Base-by-base conservation (phyloP, 2,888 invertebrate genomes). In the Pasiphila rectangulata region DNA sequence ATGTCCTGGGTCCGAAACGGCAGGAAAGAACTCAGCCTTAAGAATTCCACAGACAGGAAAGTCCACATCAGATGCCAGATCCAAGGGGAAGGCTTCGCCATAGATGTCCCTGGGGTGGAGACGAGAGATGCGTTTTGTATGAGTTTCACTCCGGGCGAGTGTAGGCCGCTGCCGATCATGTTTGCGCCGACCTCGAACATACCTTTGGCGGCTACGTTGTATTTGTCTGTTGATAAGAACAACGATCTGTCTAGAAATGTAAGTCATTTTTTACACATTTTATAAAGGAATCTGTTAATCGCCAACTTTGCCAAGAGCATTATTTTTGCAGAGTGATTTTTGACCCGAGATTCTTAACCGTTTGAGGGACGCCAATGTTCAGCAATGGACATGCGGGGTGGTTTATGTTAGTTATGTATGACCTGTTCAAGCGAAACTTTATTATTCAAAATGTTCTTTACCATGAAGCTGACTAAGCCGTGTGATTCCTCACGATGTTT, bases 1-100 rank as follows among this genome's bases (percentile, higher is more conserved):
- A 61, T 88, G 53, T 83, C 85, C 0, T 88, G 83, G 81, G 79
- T 86, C 2, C 68, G 79, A 1, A 42, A 72, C 0, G 86, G 80
- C 0, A 59, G 82, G 4, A 87, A 83, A 42, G 85, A 87, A 37
- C 62, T 88, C 1, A 86, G 82, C 40, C 49, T 88, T 41, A 85
- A 85, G 55, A 88, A 86, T 46, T 67, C 63, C 0, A 67, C 69
- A 0, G 69, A 83, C 16, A 81, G 71, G 37, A 84, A 79, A 58
- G 56, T 86, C 7, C 75, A 81, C 12, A 64, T 86, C 2, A 64
- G 79, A 13, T 85, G 84, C 36, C 77, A 79, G 25, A 73, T 87
- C 3, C 12, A 72, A 0, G 88, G 88, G 0, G 84, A 83, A n/a
- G 86, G 83, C 0, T 88, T 84, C 49, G 60, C 69, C 0, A 69